These are phyloP conservation scores for Cranoglanis bouderius DNA, from an alignment of 2,113 vertebrate species.

Conservation along the genomic window DNA sequence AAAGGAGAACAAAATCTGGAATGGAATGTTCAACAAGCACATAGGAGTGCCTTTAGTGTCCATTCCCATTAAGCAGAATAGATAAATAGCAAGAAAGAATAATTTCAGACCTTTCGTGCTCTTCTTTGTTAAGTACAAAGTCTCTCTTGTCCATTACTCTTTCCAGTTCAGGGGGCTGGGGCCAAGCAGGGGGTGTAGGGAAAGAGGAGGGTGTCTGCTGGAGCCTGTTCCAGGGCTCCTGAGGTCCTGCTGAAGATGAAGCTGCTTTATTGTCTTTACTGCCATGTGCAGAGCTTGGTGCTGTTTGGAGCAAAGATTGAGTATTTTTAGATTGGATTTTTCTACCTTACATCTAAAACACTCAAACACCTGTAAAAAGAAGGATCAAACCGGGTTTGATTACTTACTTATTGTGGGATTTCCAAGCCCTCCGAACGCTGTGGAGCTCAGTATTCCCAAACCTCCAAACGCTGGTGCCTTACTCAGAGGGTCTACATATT, in stretches of 20 bases:
- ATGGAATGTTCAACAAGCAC: not conserved
- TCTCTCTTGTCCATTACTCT: conserved; percentile 43
- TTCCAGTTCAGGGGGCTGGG: conserved; percentile 43
- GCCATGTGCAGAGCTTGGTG: conserved; percentile 44
- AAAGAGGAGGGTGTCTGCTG: conserved; percentile 52
- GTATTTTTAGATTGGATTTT: not conserved
- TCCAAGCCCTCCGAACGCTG: conserved; percentile 85
- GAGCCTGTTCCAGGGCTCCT: conserved; percentile 53
- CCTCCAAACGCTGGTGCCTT: conserved; percentile 74
- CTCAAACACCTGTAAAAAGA: not conserved
- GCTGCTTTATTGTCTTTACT: conserved; percentile 44
- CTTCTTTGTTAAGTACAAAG: conserved; percentile 38
- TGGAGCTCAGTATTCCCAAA: conserved; percentile 78
- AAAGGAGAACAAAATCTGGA: not conserved
- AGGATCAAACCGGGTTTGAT: not conserved
- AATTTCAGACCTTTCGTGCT: conserved; percentile 46
- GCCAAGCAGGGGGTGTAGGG: conserved; percentile 47
- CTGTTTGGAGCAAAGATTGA: conserved; percentile 7
- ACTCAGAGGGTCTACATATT: conserved; percentile 76
- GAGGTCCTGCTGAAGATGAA: conserved; percentile 33
- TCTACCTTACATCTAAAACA: not conserved
- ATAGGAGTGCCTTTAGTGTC: not conserved
- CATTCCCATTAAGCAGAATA: conserved; percentile 1
- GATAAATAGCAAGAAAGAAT: not conserved
- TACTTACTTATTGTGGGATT: conserved; percentile 75